Conservation (phyloP, 2,888 invertebrate genomes). For the Cinara cedri region DNA sequence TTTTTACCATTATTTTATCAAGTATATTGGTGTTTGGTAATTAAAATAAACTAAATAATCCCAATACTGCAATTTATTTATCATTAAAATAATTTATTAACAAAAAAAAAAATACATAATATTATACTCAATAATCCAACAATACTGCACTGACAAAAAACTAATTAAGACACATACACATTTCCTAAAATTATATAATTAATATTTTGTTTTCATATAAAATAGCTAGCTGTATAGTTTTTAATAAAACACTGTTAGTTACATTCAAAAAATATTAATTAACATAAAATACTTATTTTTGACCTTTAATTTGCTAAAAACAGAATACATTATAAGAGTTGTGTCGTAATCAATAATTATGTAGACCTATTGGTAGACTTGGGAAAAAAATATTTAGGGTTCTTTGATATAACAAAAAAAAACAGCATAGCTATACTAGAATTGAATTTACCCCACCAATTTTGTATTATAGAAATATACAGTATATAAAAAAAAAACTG, state of each 20-base stretch:
- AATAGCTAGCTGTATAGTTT: background rate
- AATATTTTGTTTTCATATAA: conserved; percentile 2
- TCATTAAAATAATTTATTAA: conserved; percentile 39
- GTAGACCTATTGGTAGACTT: background rate
- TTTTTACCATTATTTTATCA: too few species aligned
- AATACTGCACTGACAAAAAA: conserved; percentile 37
- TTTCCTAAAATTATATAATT: conserved; percentile 25
- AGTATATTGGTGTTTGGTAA: too few species aligned
- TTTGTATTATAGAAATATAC: too few species aligned
- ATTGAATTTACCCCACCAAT: too few species aligned
- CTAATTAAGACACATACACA: conserved; percentile 3
- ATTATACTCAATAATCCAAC: conserved; percentile 30
- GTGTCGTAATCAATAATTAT: conserved; percentile 3
- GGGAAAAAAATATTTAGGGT: too few species aligned
- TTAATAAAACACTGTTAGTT: conserved; percentile 17
- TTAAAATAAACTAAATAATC: too few species aligned
- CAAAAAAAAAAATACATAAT: conserved; percentile 29
- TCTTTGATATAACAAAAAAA: too few species aligned
- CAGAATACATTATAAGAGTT: background rate
- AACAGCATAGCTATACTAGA: too few species aligned
- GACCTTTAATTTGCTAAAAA: background rate
- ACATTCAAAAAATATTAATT: background rate
- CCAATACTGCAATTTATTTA: background rate
- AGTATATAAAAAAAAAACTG: too few species aligned
- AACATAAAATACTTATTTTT: conserved; percentile 23